phyloP scores from a whole-genome alignment of 1,140 invertebrate species.

The Diorhabda carinulata region DNA sequence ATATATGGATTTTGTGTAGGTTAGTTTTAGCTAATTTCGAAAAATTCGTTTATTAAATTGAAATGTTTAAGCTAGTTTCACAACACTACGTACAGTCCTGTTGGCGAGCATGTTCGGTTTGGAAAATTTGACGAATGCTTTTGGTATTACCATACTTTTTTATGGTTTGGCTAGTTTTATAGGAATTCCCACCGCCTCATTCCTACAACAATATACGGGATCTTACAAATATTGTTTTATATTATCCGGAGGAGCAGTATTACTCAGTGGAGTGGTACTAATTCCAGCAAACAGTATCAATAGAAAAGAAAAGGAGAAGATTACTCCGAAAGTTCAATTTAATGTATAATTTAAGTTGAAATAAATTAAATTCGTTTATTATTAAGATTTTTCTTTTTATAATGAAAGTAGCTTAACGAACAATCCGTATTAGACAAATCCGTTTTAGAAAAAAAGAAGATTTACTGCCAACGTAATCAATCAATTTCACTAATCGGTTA shows the following conservation, averaged over 20 bases:
- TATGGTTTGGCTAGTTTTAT: slow-evolving; percentile 86
- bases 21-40: slow-evolving; percentile 17
- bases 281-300: slow-evolving; percentile 32
- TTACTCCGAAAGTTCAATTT: background rate
- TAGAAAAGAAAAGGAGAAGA: slow-evolving; percentile 23
- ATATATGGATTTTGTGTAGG: slow-evolving; percentile 37
- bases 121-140: slow-evolving; percentile 93
- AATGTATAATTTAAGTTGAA: too few relatives aligned
- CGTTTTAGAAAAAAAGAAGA: too few relatives aligned
- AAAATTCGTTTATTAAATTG: background rate
- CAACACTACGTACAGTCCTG: slow-evolving; percentile 94
- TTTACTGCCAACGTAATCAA: too few relatives aligned
- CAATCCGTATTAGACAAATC: too few relatives aligned
- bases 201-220: slow-evolving; percentile 78
- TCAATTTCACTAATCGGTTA: too few relatives aligned
- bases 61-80: slow-evolving; percentile 78
- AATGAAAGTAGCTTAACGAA: too few relatives aligned
- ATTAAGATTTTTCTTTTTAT: too few relatives aligned
- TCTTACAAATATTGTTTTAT: slow-evolving; percentile 86
- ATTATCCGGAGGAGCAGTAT: slow-evolving; percentile 66
- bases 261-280: slow-evolving; percentile 37
- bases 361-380: too few relatives aligned
- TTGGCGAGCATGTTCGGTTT: slow-evolving; percentile 93
- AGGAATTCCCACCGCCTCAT: slow-evolving; percentile 73
- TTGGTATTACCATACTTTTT: slow-evolving; percentile 90